phyloP scores from a whole-genome alignment of 2,888 invertebrate genomes.

The Elmis aenea region DNA sequence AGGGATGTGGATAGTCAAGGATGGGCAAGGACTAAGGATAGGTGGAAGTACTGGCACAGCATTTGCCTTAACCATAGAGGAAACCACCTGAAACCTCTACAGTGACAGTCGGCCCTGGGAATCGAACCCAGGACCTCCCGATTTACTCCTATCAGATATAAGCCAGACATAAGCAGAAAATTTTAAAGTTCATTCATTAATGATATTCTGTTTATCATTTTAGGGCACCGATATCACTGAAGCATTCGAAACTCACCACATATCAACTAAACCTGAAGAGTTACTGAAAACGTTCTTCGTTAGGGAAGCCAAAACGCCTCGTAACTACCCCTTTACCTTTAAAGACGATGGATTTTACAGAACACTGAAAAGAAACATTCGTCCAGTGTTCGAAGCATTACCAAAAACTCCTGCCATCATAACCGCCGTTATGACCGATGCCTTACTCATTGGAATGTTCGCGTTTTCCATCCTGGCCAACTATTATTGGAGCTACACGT shows the following conservation, averaged over 20 bases:
- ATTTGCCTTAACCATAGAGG: too few relatives aligned
- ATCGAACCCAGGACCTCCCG: too few relatives aligned
- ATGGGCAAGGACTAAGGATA: too few relatives aligned
- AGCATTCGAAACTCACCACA: constrained; percentile 70
- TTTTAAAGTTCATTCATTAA: too few relatives aligned
- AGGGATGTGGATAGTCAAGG: too few relatives aligned
- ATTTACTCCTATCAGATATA: too few relatives aligned
- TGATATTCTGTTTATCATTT: constrained; percentile 4
- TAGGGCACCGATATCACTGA: constrained; percentile 61
- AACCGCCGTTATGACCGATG: constrained; percentile 45
- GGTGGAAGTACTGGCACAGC: too few relatives aligned
- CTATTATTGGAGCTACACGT: constrained; percentile 40
- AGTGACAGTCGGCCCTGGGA: too few relatives aligned
- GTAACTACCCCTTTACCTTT: constrained; percentile 71
- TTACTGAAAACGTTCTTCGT: constrained; percentile 63
- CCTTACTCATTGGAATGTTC: constrained; percentile 39
- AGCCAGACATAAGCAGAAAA: too few relatives aligned
- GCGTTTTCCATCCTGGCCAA: constrained; percentile 36
- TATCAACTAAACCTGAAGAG: constrained; percentile 52
- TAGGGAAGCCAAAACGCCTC: constrained; percentile 55
- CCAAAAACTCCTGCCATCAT: constrained; percentile 40
- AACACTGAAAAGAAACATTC: constrained; percentile 59
- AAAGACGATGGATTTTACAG: constrained; percentile 68
- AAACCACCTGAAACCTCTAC: too few relatives aligned
- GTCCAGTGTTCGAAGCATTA: constrained; percentile 52